A percentile compares a stretch with the other conserved stretches of the same genome.
These are phyloP conservation scores for Taenaris catops DNA, from an alignment of 2,888 invertebrate genomes.

Conservation along the genomic window DNA sequence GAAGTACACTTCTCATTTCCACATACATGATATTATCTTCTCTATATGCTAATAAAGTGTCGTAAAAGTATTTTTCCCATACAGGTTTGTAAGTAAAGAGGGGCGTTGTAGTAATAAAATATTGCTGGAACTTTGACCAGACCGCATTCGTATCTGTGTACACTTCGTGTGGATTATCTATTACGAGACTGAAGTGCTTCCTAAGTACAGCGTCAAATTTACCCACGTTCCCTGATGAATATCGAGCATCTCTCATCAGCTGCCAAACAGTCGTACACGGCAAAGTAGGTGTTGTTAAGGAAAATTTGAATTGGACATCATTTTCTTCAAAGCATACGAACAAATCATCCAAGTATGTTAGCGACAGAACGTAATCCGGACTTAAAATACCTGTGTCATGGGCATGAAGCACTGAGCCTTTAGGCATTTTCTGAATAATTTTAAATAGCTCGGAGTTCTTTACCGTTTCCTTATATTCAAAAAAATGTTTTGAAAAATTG, in stretches of 20 bases:
- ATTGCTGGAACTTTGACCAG: constrained; percentile 79
- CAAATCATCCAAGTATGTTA: constrained; percentile 82
- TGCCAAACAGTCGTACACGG: constrained; percentile 62
- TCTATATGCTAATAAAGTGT: constrained; percentile 80
- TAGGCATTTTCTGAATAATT: constrained; percentile 84
- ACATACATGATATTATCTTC: constrained; percentile 86
- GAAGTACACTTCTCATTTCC: constrained; percentile 83
- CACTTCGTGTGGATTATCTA: constrained; percentile 56
- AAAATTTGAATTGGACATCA: constrained; percentile 44
- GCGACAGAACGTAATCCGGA: constrained; percentile 79
- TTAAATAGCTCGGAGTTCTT: constrained; percentile 81
- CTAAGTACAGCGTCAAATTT: constrained; percentile 76
- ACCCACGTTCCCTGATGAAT: constrained; percentile 56
- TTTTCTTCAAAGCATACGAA: constrained; percentile 68
- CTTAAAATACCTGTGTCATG: constrained; percentile 83
- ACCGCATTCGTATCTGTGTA: constrained; percentile 79
- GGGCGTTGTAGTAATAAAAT: constrained; percentile 72
- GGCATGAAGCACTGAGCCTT: constrained; percentile 85
- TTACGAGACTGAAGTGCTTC: constrained; percentile 75
- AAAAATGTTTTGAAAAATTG: constrained; percentile 83
- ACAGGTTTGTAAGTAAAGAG: constrained; percentile 82
- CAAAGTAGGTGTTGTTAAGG: constrained; percentile 34
- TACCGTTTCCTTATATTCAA: constrained; percentile 80
- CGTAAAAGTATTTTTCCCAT: constrained; percentile 83
- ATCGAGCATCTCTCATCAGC: constrained; percentile 66